Conservation (phyloP, 2,797 vertebrate species). For the Falco concolor region DNA sequence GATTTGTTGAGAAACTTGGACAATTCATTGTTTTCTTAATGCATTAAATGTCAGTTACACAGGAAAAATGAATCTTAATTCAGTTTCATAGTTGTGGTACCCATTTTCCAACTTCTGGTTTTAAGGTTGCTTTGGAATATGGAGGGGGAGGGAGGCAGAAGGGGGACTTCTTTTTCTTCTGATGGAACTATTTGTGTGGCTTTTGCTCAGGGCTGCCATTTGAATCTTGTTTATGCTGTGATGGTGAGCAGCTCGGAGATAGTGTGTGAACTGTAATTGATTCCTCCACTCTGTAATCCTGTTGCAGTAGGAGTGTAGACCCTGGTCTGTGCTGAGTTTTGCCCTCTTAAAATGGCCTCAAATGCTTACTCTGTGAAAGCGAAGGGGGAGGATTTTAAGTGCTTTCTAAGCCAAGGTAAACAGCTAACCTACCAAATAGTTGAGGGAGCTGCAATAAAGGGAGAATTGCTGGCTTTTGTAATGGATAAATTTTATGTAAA, state of each 20-base stretch:
- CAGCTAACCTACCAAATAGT: not conserved
- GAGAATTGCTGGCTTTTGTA: not conserved
- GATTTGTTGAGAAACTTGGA: not conserved
- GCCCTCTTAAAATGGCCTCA: not conserved
- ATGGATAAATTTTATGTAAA: not conserved
- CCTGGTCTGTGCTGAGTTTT: not conserved
- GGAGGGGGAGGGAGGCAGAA: not conserved
- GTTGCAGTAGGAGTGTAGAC: not conserved
- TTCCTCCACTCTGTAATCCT: not conserved
- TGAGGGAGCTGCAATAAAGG: not conserved
- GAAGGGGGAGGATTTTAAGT: not conserved
- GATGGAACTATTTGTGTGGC: conserved; percentile 47
- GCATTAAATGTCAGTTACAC: not conserved
- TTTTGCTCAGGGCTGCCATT: conserved; percentile 50
- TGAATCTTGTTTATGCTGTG: conserved; percentile 44
- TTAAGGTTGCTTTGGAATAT: not conserved
- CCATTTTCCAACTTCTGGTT: conserved; percentile 23
- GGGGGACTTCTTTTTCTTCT: not conserved
- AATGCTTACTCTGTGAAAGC: not conserved
- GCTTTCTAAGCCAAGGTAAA: not conserved
- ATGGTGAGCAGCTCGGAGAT: conserved; percentile 13
- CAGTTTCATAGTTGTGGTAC: not conserved
- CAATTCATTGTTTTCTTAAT: not conserved
- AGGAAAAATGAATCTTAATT: not conserved
- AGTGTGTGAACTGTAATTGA: not conserved